phyloP scores from a whole-genome alignment of 2,113 vertebrate genomes.

The Callospermophilus lateralis region DNA sequence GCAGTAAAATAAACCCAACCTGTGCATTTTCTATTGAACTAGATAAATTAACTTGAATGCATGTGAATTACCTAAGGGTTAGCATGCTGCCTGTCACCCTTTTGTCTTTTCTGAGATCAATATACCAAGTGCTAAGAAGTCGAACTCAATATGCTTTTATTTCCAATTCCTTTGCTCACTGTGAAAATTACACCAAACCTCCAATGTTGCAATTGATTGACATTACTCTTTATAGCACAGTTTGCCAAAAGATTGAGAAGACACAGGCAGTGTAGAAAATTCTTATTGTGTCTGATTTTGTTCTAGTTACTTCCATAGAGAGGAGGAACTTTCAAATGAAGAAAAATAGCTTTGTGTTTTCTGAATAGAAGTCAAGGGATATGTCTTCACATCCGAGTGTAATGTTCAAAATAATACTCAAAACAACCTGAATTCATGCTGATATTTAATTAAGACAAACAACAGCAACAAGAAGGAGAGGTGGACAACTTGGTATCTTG shows the following conservation, averaged over 20 bases:
- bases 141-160: neutral
- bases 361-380: neutral
- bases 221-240: neutral
- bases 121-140: neutral
- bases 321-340: neutral
- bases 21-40: neutral
- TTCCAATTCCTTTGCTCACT: neutral
- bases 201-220: neutral
- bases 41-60: neutral
- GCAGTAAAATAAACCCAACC: neutral
- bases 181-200: conserved; percentile 36
- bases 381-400: neutral
- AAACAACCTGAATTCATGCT: neutral
- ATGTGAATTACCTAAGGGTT: neutral
- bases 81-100: neutral
- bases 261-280: neutral
- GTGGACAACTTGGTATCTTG: neutral
- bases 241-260: conserved; percentile 3
- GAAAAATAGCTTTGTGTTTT: neutral
- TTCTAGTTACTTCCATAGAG: neutral
- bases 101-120: conserved; percentile 28
- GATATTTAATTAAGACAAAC: neutral
- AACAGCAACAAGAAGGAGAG: neutral
- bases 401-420: neutral
- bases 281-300: neutral